phyloP scores from a whole-genome alignment of 2,113 vertebrate species.

The Ardeotis arabs region DNA sequence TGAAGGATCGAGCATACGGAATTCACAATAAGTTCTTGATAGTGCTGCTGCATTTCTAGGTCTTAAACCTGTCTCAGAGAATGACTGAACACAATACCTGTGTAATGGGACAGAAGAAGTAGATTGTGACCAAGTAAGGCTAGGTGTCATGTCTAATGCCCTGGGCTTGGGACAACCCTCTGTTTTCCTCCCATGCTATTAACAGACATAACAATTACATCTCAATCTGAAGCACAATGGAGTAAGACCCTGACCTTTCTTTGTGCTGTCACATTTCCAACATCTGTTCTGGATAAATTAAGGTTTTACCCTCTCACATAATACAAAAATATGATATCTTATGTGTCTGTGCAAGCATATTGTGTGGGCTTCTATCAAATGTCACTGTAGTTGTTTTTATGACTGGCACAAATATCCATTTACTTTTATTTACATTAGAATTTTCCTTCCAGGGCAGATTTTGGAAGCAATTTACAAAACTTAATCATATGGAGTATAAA shows the following conservation, averaged over 20 bases:
- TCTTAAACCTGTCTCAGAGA: neutral
- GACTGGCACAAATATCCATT: neutral
- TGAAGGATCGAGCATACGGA: neutral
- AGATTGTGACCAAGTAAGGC: neutral
- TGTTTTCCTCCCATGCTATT: neutral
- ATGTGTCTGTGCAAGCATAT: neutral
- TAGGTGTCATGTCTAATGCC: neutral
- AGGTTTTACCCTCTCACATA: neutral
- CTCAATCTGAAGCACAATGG: neutral
- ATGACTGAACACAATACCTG: neutral
- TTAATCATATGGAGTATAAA: neutral
- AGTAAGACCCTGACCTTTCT: neutral
- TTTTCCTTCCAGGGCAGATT: neutral
- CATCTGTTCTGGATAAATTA: neutral
- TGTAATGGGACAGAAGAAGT: neutral
- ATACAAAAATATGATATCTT: neutral
- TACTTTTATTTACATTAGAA: neutral
- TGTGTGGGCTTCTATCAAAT: neutral
- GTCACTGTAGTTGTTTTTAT: neutral
- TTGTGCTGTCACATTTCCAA: neutral
- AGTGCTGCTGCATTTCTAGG: neutral
- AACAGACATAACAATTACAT: neutral
- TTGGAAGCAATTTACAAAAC: neutral
- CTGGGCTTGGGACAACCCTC: neutral
- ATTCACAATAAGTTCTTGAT: neutral